Conservation (phyloP, 2,888 invertebrate species). For the Lithophane socia region DNA sequence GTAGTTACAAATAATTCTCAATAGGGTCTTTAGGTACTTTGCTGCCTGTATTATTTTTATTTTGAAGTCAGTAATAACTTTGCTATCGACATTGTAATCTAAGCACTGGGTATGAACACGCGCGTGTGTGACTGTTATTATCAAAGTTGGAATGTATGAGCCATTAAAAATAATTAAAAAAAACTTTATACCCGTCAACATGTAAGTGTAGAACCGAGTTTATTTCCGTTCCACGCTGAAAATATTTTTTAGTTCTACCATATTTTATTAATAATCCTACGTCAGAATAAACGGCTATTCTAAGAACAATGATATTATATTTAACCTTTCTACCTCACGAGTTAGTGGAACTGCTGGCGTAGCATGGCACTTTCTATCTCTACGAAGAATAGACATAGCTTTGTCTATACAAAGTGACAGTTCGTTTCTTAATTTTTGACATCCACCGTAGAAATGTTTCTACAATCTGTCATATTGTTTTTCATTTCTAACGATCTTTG, state of each 20-base stretch:
- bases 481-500: too few relatives aligned
- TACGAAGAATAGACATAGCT: too few relatives aligned
- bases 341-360: not conserved
- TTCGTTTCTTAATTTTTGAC: too few relatives aligned
- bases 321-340: not conserved
- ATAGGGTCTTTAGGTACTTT: not conserved
- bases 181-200: not conserved
- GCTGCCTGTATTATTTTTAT: not conserved
- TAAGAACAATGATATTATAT: not conserved
- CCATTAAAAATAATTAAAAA: slow-evolving; percentile 4
- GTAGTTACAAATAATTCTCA: too few relatives aligned
- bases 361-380: too few relatives aligned
- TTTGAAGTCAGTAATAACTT: not conserved
- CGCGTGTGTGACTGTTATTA: not conserved
- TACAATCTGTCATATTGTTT: too few relatives aligned
- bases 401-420: too few relatives aligned
- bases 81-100: slow-evolving; percentile 3
- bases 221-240: not conserved
- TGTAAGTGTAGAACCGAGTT: slow-evolving; percentile 6
- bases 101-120: not conserved
- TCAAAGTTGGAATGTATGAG: slow-evolving; percentile 1
- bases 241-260: slow-evolving; percentile 6
- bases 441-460: too few relatives aligned
- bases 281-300: not conserved
- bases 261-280: not conserved